These are phyloP conservation scores for Lacerta bilineata DNA, from an alignment of 2,797 vertebrate genomes.

Conservation along the genomic window DNA sequence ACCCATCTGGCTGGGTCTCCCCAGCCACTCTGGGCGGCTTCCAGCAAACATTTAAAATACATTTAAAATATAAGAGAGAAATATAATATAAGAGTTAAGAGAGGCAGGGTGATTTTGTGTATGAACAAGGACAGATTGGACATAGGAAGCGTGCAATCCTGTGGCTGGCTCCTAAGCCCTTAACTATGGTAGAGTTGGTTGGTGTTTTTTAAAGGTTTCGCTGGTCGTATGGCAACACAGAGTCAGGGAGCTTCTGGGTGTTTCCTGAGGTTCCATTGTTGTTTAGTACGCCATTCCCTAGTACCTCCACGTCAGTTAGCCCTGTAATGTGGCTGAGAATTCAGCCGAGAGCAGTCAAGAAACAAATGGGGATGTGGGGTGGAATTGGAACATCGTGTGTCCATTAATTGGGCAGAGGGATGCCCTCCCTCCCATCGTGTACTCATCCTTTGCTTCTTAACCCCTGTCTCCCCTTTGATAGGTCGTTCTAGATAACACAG, in stretches of 20 bases:
- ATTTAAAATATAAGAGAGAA: too few species aligned
- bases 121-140: too few species aligned
- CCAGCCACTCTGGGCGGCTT: too few species aligned
- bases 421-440: fast-evolving
- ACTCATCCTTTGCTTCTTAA: background rate
- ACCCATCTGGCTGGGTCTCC: too few species aligned
- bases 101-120: too few species aligned
- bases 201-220: background rate
- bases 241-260: background rate
- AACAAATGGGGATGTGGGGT: background rate
- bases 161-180: too few species aligned
- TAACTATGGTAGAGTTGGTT: background rate
- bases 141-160: too few species aligned
- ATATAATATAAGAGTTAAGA: too few species aligned
- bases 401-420: background rate
- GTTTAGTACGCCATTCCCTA: background rate
- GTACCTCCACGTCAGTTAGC: fast-evolving
- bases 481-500: constrained; percentile 98
- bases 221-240: background rate
- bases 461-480: constrained; percentile 64
- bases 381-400: too few species aligned
- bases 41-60: too few species aligned
- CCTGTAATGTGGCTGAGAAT: background rate
- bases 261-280: background rate
- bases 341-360: background rate